Evolutionary conservation across 2,113 vertebrate genomes (phyloP), one percentile per base, ranked within the genome.

Genomic region (Ursus arctos): DNA sequence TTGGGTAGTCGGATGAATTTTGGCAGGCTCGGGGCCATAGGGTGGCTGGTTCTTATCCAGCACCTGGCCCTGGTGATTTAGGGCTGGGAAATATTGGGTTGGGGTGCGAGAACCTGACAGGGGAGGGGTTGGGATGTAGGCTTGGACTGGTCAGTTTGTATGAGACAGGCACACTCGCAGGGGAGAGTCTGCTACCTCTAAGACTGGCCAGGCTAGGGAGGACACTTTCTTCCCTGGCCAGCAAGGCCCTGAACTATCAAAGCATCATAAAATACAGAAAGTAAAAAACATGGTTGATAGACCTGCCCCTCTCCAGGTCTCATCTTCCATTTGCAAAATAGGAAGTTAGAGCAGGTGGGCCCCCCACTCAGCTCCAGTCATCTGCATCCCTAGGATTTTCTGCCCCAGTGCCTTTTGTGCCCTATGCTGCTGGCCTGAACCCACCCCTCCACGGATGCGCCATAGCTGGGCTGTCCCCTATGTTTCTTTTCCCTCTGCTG

Each of bases 121-220:
- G 31, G 59, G 31, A 0, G 7, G 7, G 14, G 13, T 4, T 14
- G 33, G 24, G 31, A 12, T 15, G 2, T 16, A 16, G 51, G 53
- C 14, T 57, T 61, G 79, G 24, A 1, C n/a, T 11, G 65, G n/a
- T 6, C 1, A 33, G 72, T 33, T 63, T 53, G 57, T 53, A 8
- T 1, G 1, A 1, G 31, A 22, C 26, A 36, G 59, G 8, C 1
- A 4, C 0, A 21, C 3, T 6, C 14, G 0, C 0, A 0, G 74
- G 10, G 31, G 21, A 33, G 15, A 0, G 1, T 22, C 40, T 47
- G 26, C 40, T 1, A 2, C 22, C 67, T 57, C 83, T 19, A 53
- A 40, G 59, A 13, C 1, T 6, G 33, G 61, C 31, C 47, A 7
- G 59, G 53, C 8, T 31, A 2, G 59, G 43, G 51, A 26, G 53